phyloP scores from a whole-genome alignment of 1,140 invertebrate genomes.

The Anastatus disparis region DNA sequence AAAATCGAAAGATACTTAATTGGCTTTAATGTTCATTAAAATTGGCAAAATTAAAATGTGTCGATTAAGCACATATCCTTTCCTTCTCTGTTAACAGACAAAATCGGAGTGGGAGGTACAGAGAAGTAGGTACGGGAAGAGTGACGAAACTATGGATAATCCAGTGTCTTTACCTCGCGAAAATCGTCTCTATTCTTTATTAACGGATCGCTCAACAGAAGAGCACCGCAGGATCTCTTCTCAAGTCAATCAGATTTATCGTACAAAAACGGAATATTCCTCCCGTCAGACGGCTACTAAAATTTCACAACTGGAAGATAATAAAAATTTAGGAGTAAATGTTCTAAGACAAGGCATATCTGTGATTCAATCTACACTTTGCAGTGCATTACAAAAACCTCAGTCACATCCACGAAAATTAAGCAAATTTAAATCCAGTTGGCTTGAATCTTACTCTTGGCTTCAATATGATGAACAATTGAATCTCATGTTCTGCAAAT shows the following conservation, averaged over 20 bases:
- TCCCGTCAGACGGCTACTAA: slow-evolving; percentile 18
- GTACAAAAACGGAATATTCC: background rate
- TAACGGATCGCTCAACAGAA: slow-evolving; percentile 7
- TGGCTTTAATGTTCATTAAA: slow-evolving; percentile 48
- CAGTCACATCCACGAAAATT: slow-evolving; percentile 65
- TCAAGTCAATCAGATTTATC: background rate
- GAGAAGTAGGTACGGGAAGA: slow-evolving; percentile 55
- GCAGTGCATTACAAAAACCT: slow-evolving; percentile 40
- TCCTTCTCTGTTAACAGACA: slow-evolving; percentile 78
- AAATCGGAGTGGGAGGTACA: slow-evolving; percentile 61
- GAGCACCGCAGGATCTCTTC: slow-evolving; percentile 38
- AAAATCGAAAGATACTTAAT: slow-evolving; percentile 45
- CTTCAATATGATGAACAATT: slow-evolving; percentile 74
- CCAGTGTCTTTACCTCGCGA: slow-evolving; percentile 10
- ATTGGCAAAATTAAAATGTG: slow-evolving; percentile 51
- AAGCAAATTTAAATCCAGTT: slow-evolving; percentile 72
- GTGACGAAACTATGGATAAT: slow-evolving; percentile 60
- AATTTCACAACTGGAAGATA: background rate
- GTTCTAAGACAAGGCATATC: slow-evolving; percentile 60
- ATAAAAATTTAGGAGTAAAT: slow-evolving; percentile 14
- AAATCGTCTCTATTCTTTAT: background rate
- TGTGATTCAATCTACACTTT: slow-evolving; percentile 63
- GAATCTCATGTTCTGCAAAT: slow-evolving; percentile 79
- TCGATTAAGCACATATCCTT: slow-evolving; percentile 71
- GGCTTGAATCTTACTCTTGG: slow-evolving; percentile 76